phyloP scores from a whole-genome alignment of 53 echinoderm and acorn worm species.

The Crossaster papposus region DNA sequence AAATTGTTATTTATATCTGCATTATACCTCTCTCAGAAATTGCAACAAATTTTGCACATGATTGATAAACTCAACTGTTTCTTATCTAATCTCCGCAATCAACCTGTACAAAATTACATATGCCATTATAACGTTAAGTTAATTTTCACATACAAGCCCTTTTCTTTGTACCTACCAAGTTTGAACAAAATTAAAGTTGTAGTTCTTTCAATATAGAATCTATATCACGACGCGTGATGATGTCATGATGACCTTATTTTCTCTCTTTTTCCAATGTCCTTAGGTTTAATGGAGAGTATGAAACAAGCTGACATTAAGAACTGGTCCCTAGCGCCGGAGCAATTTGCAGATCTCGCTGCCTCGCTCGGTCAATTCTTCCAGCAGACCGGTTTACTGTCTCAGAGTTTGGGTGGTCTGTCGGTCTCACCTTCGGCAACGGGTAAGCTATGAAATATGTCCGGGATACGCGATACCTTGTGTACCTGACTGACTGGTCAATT shows the following conservation, averaged over 20 bases:
- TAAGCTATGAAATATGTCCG: not conserved
- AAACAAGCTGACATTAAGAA: slow-evolving; percentile 97
- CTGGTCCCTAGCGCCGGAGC: slow-evolving; percentile 94
- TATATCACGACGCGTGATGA: not conserved
- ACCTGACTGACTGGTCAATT: no score
- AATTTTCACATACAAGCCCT: no score
- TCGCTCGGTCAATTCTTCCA: slow-evolving; percentile 96
- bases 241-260: no score
- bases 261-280: not conserved
- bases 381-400: slow-evolving; percentile 79
- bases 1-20: no score
- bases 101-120: no score
- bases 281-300: slow-evolving; percentile 98
- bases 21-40: no score
- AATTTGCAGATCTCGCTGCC: slow-evolving; percentile 92
- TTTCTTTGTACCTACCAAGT: no score
- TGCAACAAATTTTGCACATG: no score
- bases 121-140: no score
- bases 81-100: no score
- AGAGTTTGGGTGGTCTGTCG: slow-evolving; percentile 43
- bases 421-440: slow-evolving; percentile 46
- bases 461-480: no score
- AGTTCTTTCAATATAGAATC: not conserved
- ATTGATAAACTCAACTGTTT: no score
- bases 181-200: not conserved